A percentile compares a stretch with the other conserved stretches of the same genome.
These are phyloP conservation scores for zebrafish (Danio rerio) DNA, from an alignment of 2,113 vertebrate species.

Conservation along the genomic window GRCz12tu NC_133180.1:45558001-45558500, in stretches of 20 bases:
- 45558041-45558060: background rate
- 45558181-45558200: background rate
- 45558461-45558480: background rate
- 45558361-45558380: background rate
- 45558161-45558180: background rate
- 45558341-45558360: background rate
- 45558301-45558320: constrained; percentile 22
- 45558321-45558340: constrained; percentile 22
- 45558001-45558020: background rate
- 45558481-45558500: background rate
- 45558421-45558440: constrained; percentile 1
- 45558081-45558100: too few species aligned
- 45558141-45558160: background rate
- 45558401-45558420: background rate
- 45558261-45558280: constrained; percentile 14
- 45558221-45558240: constrained; percentile 18
- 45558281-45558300: constrained; percentile 15
- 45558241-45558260: constrained; percentile 9
- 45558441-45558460: background rate
- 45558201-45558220: constrained; percentile 4
- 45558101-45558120: too few species aligned
- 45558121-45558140: background rate
- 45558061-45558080: background rate
- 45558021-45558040: background rate
- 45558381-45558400: background rate